Evolutionary conservation across 2,888 invertebrate species (phyloP).

Genomic region (Epirrhoe alternata): DNA sequence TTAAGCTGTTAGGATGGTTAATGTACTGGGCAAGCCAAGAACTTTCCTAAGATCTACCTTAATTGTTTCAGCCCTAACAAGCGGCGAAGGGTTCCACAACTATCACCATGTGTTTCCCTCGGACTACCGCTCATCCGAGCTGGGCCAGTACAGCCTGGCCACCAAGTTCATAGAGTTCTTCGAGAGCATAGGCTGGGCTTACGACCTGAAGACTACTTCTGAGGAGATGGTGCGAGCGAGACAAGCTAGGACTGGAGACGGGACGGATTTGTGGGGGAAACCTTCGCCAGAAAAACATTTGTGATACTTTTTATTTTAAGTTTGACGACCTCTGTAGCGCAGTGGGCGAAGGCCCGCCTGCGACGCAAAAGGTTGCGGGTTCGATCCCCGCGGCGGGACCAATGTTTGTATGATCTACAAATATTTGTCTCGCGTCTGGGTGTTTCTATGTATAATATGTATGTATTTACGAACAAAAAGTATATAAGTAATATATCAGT

Average conservation of each 20-base stretch:
- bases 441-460: too few species aligned
- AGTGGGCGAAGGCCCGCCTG: too few species aligned
- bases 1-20: too few species aligned
- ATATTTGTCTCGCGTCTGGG: too few species aligned
- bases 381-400: too few species aligned
- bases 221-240: not conserved
- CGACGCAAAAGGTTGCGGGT: too few species aligned
- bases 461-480: too few species aligned
- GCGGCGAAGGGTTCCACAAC: constrained; percentile 65
- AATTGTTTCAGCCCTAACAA: not conserved
- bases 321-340: too few species aligned
- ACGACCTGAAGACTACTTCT: not conserved
- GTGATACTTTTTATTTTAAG: too few species aligned
- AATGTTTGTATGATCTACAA: too few species aligned
- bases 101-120: constrained; percentile 65
- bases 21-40: too few species aligned
- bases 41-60: not conserved
- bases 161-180: not conserved
- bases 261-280: not conserved
- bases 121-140: constrained; percentile 61
- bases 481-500: too few species aligned
- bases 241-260: not conserved
- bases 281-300: not conserved
- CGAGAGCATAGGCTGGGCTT: not conserved
- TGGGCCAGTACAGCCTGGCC: constrained; percentile 45